Evolutionary conservation across 2,113 vertebrate genomes (phyloP).

Genomic region (Rattus rattus): DNA sequence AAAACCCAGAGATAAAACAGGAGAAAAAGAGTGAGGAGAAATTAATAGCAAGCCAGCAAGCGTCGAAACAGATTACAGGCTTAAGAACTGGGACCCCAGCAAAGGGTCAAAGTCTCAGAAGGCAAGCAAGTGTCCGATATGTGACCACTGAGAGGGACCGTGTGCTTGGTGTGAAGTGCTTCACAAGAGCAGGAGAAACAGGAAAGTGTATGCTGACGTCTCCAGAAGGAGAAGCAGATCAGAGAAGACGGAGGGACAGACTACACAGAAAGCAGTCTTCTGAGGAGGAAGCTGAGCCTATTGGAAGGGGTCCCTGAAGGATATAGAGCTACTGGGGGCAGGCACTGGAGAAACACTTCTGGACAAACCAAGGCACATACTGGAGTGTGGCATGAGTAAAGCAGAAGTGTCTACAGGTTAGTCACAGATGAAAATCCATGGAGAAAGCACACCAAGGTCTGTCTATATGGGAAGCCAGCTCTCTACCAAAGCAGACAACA

Average conservation of each 20-base stretch:
- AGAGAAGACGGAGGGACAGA: neutral
- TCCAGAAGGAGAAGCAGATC: neutral
- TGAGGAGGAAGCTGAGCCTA: neutral
- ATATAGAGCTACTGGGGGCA: neutral
- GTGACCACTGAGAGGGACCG: fast-evolving
- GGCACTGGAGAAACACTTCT: neutral
- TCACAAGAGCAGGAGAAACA: neutral
- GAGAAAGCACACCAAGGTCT: neutral
- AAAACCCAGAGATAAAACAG: neutral
- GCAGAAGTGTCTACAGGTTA: neutral
- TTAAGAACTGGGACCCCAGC: too few relatives aligned
- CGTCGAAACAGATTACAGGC: neutral
- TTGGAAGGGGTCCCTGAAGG: neutral
- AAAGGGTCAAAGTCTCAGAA: neutral
- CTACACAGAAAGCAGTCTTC: neutral
- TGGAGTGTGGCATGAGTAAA: neutral
- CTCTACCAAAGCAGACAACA: neutral
- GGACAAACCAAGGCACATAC: neutral
- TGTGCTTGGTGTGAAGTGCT: neutral
- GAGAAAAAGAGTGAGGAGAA: neutral
- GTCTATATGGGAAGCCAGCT: neutral
- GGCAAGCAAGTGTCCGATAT: neutral
- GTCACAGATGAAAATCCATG: neutral
- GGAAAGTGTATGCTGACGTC: neutral
- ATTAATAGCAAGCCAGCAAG: neutral